Percentiles rank a stretch among this genome's conserved stretches.
phyloP scores from a whole-genome alignment of 2,888 invertebrate genomes.

The Chalcis sispes region DNA sequence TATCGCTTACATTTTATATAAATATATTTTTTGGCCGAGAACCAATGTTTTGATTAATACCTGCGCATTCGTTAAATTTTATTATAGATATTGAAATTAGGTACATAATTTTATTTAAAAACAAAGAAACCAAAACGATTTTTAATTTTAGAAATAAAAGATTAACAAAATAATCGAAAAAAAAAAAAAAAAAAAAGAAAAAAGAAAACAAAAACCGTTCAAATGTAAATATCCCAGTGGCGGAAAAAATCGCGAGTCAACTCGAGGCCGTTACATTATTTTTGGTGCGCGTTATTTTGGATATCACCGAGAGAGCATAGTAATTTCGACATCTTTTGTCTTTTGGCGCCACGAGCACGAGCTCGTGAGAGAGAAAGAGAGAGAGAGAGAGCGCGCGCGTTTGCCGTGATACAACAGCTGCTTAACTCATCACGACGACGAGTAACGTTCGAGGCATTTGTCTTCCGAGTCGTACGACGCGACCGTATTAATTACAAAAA shows the following conservation, averaged over 20 bases:
- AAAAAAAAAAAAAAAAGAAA: no score
- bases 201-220: no score
- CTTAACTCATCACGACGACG: neutral
- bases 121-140: neutral
- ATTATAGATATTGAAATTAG: slow-evolving; percentile 2
- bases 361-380: neutral
- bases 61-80: neutral
- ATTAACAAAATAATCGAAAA: neutral
- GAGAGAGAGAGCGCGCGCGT: neutral
- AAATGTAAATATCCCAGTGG: no score
- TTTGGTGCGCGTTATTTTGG: slow-evolving; percentile 21
- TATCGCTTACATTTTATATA: slow-evolving; percentile 25
- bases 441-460: neutral
- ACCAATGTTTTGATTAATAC: slow-evolving; percentile 44
- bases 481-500: no score
- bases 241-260: no score
- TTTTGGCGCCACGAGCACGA: slow-evolving; percentile 25
- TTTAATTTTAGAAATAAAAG: neutral
- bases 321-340: slow-evolving; percentile 45
- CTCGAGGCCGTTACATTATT: no score
- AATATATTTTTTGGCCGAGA: slow-evolving; percentile 24
- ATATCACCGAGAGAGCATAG: neutral
- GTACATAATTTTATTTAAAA: neutral
- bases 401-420: slow-evolving; percentile 11
- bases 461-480: neutral